These are phyloP conservation scores for Parnassius glacialis DNA, from an alignment of 2,888 invertebrate species.

Conservation along the genomic window DNA sequence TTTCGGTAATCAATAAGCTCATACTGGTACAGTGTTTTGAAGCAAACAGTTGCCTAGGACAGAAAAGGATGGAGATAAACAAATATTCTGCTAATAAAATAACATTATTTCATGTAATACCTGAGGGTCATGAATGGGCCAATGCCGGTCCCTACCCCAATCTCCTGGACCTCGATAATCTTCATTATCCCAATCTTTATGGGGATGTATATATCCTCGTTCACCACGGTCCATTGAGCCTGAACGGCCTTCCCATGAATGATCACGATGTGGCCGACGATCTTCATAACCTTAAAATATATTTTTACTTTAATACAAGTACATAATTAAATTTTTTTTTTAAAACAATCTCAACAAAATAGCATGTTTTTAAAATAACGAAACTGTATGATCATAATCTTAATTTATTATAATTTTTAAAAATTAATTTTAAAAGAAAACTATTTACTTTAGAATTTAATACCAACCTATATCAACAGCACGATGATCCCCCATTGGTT, in stretches of 20 bases:
- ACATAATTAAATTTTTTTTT: too few relatives aligned
- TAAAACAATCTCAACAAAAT: too few relatives aligned
- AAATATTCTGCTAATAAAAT: slow-evolving; percentile 7
- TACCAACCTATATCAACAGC: slow-evolving; percentile 64
- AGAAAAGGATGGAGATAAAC: slow-evolving; percentile 38
- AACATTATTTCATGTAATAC: slow-evolving; percentile 38
- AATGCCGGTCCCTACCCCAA: slow-evolving; percentile 73
- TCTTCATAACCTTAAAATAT: slow-evolving; percentile 69
- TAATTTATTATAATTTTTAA: too few relatives aligned
- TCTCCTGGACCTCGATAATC: slow-evolving; percentile 79
- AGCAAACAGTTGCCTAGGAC: slow-evolving; percentile 65
- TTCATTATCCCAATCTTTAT: slow-evolving; percentile 76
- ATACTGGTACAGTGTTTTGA: slow-evolving; percentile 61
- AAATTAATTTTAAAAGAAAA: too few relatives aligned
- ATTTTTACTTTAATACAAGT: not conserved
- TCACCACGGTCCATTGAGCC: slow-evolving; percentile 73
- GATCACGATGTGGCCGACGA: slow-evolving; percentile 73
- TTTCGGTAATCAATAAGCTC: slow-evolving; percentile 70
- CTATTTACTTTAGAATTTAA: too few relatives aligned
- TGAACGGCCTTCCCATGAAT: slow-evolving; percentile 80
- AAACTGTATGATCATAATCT: too few relatives aligned
- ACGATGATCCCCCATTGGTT: slow-evolving; percentile 68
- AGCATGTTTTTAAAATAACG: too few relatives aligned
- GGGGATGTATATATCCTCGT: slow-evolving; percentile 70
- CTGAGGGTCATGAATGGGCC: slow-evolving; percentile 74